Conservation (phyloP, 1,140 invertebrate species). For the Drosophila kanapiae region DNA sequence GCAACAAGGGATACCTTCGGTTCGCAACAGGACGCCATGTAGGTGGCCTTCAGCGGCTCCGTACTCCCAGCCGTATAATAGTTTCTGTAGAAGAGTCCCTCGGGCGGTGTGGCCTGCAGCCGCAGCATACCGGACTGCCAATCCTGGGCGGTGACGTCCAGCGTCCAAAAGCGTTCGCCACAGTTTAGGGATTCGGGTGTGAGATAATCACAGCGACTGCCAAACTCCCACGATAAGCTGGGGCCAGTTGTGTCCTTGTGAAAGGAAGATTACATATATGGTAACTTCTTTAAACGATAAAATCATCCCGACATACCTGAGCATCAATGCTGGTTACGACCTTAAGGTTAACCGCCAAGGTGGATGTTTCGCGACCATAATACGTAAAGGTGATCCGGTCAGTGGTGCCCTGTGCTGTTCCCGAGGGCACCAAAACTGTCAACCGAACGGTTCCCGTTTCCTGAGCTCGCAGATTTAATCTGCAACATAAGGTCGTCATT, state of each 20-base stretch:
- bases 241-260: slow-evolving; percentile 84
- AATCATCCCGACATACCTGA: slow-evolving; percentile 41
- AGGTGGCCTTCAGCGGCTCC: slow-evolving; percentile 87
- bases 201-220: slow-evolving; percentile 82
- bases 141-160: slow-evolving; percentile 87
- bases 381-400: slow-evolving; percentile 87
- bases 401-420: slow-evolving; percentile 85
- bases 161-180: slow-evolving; percentile 87
- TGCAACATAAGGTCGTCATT: slow-evolving; percentile 10
- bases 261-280: background rate
- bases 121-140: slow-evolving; percentile 87
- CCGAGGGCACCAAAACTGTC: slow-evolving; percentile 85
- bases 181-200: slow-evolving; percentile 84
- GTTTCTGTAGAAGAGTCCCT: slow-evolving; percentile 84
- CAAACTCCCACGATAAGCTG: slow-evolving; percentile 85
- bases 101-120: slow-evolving; percentile 86
- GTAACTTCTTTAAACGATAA: too few relatives aligned
- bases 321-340: slow-evolving; percentile 70
- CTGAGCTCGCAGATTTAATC: slow-evolving; percentile 85
- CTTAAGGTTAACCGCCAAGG: slow-evolving; percentile 70
- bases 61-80: slow-evolving; percentile 87
- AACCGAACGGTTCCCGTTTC: slow-evolving; percentile 87
- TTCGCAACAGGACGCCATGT: slow-evolving; percentile 88
- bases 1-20: slow-evolving; percentile 87
- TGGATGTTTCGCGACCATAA: slow-evolving; percentile 79